Percentiles rank a stretch among this genome's conserved stretches.
Conservation (phyloP, 2,797 vertebrate genomes). For the Chelidonichthys spinosus region DNA sequence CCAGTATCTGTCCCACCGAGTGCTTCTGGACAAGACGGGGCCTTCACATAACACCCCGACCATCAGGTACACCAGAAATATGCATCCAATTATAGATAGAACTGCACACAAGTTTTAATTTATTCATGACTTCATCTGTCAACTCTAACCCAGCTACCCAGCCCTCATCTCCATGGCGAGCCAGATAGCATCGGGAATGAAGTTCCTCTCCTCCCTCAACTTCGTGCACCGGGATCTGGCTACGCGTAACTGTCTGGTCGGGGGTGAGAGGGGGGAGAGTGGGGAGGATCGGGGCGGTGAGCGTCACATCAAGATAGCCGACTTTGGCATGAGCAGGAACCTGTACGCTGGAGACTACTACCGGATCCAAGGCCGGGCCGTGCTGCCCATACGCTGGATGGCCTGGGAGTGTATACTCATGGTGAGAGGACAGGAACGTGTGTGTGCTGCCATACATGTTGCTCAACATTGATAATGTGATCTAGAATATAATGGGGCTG, state of each 20-base stretch:
- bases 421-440: constrained; percentile 78
- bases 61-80: constrained; percentile 83
- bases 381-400: constrained; percentile 98
- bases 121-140: neutral
- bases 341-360: constrained; percentile 94
- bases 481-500: too few species aligned
- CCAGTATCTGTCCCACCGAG: constrained; percentile 91
- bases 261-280: constrained; percentile 87
- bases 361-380: constrained; percentile 92
- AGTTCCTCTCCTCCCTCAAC: constrained; percentile 92
- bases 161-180: constrained; percentile 90
- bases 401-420: constrained; percentile 98
- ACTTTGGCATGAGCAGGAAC: constrained; percentile 96
- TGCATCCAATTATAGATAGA: neutral
- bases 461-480: too few species aligned
- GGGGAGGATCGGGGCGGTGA: constrained; percentile 83
- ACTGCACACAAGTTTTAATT: neutral
- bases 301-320: constrained; percentile 93
- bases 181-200: constrained; percentile 95
- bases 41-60: constrained; percentile 81
- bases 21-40: constrained; percentile 88
- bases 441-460: neutral
- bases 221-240: constrained; percentile 95
- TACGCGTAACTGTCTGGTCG: constrained; percentile 93
- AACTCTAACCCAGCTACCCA: constrained; percentile 82